Conservation (phyloP, 2,888 invertebrate species). For the Salticus scenicus region DNA sequence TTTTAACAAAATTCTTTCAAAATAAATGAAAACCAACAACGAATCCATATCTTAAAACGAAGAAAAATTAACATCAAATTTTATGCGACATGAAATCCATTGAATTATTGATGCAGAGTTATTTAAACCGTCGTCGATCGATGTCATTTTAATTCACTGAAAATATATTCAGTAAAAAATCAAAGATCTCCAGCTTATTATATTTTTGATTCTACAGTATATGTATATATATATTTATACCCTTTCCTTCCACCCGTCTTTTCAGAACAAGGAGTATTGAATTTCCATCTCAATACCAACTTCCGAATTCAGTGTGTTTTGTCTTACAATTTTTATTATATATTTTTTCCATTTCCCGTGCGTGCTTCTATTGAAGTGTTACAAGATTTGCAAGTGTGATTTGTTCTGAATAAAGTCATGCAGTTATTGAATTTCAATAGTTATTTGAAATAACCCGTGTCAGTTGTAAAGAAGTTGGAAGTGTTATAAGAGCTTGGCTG, state of each 20-base stretch:
- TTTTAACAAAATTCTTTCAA: too few species aligned
- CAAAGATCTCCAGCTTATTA: constrained; percentile 50
- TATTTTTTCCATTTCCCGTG: not conserved
- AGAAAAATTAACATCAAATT: not conserved
- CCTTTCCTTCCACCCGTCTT: not conserved
- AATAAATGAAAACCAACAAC: not conserved
- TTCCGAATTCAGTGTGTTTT: constrained; percentile 52
- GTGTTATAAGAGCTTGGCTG: not conserved
- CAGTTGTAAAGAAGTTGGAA: constrained; percentile 6
- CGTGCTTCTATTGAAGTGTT: constrained; percentile 28
- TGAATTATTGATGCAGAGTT: constrained; percentile 2
- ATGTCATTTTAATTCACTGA: constrained; percentile 50
- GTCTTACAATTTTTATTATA: constrained; percentile 24
- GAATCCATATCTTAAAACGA: not conserved
- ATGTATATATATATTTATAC: not conserved
- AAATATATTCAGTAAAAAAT: constrained; percentile 58
- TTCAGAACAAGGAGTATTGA: constrained; percentile 30
- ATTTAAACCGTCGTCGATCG: not conserved
- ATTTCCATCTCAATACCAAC: constrained; percentile 50
- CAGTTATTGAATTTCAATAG: constrained; percentile 67
- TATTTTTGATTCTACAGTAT: constrained; percentile 19
- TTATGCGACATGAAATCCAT: not conserved
- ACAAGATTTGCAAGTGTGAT: constrained; percentile 67
- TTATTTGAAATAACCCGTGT: constrained; percentile 51
- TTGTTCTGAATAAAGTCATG: constrained; percentile 52